These are phyloP conservation scores for Fistularia commersonii DNA, from an alignment of 2,797 vertebrate species.

Conservation along the genomic window DNA sequence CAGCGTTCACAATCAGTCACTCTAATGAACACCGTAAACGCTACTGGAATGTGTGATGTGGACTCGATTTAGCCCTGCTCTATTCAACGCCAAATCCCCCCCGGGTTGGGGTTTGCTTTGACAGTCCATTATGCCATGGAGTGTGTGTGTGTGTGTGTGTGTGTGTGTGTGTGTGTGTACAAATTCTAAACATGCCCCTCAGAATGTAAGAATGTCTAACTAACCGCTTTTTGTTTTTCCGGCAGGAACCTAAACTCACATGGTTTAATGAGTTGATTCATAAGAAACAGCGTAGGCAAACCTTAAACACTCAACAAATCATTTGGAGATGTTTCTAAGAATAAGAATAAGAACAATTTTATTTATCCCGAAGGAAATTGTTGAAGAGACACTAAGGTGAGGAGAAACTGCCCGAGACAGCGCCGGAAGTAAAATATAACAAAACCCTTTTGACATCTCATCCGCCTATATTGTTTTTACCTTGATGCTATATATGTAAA, in stretches of 20 bases:
- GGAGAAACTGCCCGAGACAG: no score
- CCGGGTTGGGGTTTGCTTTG: constrained; percentile 58
- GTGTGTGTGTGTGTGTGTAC: no score
- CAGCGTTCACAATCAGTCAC: constrained; percentile 22
- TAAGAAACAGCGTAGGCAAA: constrained; percentile 33
- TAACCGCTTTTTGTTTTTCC: constrained; percentile 48
- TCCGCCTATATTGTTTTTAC: no score
- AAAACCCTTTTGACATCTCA: no score
- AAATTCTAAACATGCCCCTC: constrained; percentile 33
- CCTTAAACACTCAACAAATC: no score
- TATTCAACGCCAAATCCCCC: constrained; percentile 63
- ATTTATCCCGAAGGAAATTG: no score
- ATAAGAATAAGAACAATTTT: no score
- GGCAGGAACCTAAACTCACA: constrained; percentile 42
- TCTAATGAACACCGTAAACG: constrained; percentile 43
- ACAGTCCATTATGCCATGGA: constrained; percentile 37
- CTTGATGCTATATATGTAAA: no score
- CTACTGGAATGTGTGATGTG: constrained; percentile 63
- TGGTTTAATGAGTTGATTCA: constrained; percentile 53
- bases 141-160: neutral
- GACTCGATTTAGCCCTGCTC: constrained; percentile 44
- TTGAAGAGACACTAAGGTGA: no score
- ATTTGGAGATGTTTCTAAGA: no score
- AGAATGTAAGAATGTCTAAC: constrained; percentile 63
- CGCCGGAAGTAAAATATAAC: no score